These are phyloP conservation scores for Selene dorsalis DNA, from an alignment of 2,797 vertebrate species.

Conservation along the genomic window DNA sequence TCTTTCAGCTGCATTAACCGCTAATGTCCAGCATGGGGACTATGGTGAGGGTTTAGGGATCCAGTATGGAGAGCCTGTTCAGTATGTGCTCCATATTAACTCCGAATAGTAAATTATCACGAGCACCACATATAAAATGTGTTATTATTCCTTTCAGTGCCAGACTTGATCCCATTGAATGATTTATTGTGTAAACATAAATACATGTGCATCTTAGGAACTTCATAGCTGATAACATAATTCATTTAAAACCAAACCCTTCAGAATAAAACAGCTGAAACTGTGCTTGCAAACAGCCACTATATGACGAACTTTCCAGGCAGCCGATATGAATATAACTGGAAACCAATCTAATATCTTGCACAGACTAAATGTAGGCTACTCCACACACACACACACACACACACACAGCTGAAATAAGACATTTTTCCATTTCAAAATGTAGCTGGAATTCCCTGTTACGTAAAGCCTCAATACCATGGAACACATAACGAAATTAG, in stretches of 20 bases:
- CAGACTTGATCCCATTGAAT: conserved; percentile 15
- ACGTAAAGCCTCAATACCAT: conserved; percentile 76
- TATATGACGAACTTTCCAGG: conserved; percentile 59
- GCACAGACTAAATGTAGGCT: conserved; percentile 65
- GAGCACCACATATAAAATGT: conserved; percentile 23
- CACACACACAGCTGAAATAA: conserved; percentile 63
- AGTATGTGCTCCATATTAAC: conserved; percentile 30
- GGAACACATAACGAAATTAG: conserved; percentile 76
- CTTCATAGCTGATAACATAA: conserved; percentile 13
- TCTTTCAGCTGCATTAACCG: conserved; percentile 61
- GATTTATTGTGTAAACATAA: conserved; percentile 14
- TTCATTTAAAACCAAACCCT: conserved; percentile 41
- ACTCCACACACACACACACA: conserved; percentile 39
- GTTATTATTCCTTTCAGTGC: conserved; percentile 39
- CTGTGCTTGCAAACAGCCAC: conserved; percentile 21
- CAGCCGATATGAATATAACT: conserved; percentile 52
- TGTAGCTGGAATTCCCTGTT: conserved; percentile 77
- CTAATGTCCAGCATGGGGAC: conserved; percentile 56
- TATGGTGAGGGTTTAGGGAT: conserved; percentile 40
- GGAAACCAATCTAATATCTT: conserved; percentile 63
- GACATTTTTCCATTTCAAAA: conserved; percentile 78
- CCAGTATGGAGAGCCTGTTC: conserved; percentile 29
- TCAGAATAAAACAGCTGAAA: conserved; percentile 32
- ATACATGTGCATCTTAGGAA: conserved; percentile 14
- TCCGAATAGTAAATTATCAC: conserved; percentile 35